These are phyloP conservation scores for Cryptocheilus praepositus DNA, from an alignment of 2,888 invertebrate species.

Conservation along the genomic window DNA sequence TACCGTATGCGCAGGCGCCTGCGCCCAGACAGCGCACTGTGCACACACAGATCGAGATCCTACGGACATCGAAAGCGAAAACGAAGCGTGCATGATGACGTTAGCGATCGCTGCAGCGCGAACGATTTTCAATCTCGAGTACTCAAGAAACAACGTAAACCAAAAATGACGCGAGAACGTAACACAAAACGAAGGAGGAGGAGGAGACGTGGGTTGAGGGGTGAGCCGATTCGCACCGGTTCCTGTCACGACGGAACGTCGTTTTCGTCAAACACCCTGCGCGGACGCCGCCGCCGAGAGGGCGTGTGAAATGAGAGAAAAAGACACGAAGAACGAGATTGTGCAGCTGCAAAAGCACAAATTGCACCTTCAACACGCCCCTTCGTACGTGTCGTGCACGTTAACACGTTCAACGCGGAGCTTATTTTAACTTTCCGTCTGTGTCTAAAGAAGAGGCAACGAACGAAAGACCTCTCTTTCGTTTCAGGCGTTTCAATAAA, in stretches of 20 bases:
- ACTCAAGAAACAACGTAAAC: constrained; percentile 38
- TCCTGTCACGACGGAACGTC: not conserved
- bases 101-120: constrained; percentile 15
- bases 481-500: too few species aligned
- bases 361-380: too few species aligned
- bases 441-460: too few species aligned
- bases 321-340: too few species aligned
- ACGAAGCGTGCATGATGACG: constrained; percentile 48
- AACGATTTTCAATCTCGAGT: not conserved
- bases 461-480: too few species aligned
- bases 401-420: too few species aligned
- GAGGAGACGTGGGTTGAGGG: constrained; percentile 17
- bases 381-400: too few species aligned
- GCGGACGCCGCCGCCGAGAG: too few species aligned
- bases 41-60: constrained; percentile 14
- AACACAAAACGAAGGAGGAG: constrained; percentile 48
- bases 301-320: not conserved
- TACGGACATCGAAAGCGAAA: constrained; percentile 47
- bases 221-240: constrained; percentile 9
- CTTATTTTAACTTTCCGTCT: too few species aligned
- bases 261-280: too few species aligned
- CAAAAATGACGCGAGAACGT: constrained; percentile 57
- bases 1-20: not conserved
- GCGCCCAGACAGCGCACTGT: constrained; percentile 12
- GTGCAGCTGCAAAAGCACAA: not conserved